phyloP scores from a whole-genome alignment of 2,888 invertebrate species.

The Biston betularia region DNA sequence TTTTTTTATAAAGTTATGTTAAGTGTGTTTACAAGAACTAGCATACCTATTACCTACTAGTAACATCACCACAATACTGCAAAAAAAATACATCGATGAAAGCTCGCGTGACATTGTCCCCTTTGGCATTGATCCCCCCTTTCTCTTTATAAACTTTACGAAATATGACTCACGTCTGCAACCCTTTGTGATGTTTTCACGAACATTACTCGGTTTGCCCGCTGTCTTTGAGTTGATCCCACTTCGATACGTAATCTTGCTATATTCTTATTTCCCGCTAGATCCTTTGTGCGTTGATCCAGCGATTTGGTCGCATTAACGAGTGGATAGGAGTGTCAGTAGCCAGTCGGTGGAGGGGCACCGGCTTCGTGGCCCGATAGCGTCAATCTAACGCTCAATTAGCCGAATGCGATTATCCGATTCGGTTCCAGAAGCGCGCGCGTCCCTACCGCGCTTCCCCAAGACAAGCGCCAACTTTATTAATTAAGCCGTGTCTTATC shows the following conservation, averaged over 20 bases:
- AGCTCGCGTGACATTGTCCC: constrained; percentile 70
- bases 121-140: constrained; percentile 62
- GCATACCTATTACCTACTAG: neutral
- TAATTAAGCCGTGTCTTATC: constrained; percentile 87
- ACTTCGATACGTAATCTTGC: constrained; percentile 60
- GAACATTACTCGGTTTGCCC: constrained; percentile 60
- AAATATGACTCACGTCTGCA: constrained; percentile 75
- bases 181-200: constrained; percentile 76
- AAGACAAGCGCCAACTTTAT: constrained; percentile 84
- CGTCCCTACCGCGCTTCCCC: constrained; percentile 71
- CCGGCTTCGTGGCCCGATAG: constrained; percentile 73
- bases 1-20: too few relatives aligned
- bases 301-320: constrained; percentile 70
- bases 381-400: constrained; percentile 86
- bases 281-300: constrained; percentile 64
- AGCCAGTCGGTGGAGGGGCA: constrained; percentile 44
- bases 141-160: constrained; percentile 78
- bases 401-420: constrained; percentile 84
- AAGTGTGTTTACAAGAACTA: too few relatives aligned
- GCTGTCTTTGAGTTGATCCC: constrained; percentile 64
- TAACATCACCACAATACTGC: constrained; percentile 62
- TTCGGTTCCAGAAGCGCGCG: constrained; percentile 78
- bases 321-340: constrained; percentile 58
- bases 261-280: constrained; percentile 56
- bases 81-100: constrained; percentile 64